A percentile compares a stretch with the other conserved stretches of the same genome.
These are phyloP conservation scores for Morpho deidamia DNA, from an alignment of 2,888 invertebrate genomes.

Conservation along the genomic window DNA sequence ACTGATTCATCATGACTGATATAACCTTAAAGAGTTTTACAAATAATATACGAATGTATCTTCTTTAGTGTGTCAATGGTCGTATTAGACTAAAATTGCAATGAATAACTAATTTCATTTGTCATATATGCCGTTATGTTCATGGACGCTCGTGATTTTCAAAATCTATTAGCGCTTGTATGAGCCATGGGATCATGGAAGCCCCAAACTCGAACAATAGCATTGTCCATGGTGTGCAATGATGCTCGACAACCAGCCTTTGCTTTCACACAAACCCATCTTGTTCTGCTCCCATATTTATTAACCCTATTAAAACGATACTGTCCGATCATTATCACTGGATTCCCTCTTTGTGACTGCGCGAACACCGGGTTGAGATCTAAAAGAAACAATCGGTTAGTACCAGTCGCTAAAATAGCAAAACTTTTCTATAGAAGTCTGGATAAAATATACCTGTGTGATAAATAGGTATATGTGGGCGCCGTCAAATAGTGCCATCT, in stretches of 20 bases:
- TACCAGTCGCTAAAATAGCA: constrained; percentile 5
- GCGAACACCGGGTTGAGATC: constrained; percentile 69
- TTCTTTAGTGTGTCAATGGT: no score
- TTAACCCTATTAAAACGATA: constrained; percentile 71
- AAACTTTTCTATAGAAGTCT: no score
- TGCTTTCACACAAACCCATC: constrained; percentile 72
- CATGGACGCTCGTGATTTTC: constrained; percentile 9
- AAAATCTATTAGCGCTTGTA: constrained; percentile 66
- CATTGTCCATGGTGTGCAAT: constrained; percentile 67
- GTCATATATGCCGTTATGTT: not conserved
- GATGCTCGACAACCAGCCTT: constrained; percentile 70
- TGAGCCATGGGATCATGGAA: constrained; percentile 67
- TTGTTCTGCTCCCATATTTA: constrained; percentile 60
- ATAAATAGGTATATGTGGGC: no score
- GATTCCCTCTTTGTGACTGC: constrained; percentile 67
- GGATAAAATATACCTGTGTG: no score
- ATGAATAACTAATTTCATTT: not conserved
- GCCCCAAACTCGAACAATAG: constrained; percentile 69
- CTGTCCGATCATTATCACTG: constrained; percentile 71
- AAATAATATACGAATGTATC: no score
- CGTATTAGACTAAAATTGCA: not conserved
- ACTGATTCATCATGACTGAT: no score
- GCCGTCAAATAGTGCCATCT: no score
- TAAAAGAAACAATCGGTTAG: constrained; percentile 44
- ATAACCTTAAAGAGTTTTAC: no score